These are phyloP conservation scores for Characodon lateralis DNA, from an alignment of 2,797 vertebrate species.

Conservation along the genomic window DNA sequence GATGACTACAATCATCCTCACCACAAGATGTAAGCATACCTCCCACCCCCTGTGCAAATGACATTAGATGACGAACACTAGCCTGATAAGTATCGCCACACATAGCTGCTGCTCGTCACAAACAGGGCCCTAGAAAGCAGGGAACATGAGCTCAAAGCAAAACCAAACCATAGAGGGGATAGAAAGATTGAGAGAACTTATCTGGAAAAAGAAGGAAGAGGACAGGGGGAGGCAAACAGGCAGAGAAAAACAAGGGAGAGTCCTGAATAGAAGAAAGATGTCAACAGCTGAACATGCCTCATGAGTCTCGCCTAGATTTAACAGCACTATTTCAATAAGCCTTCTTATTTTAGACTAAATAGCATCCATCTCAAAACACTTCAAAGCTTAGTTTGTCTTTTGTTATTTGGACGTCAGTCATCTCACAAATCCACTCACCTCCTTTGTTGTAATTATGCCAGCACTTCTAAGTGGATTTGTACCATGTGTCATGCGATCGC, in stretches of 20 bases:
- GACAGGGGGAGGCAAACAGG: conserved; percentile 35
- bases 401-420: conserved; percentile 40
- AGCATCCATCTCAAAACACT: conserved; percentile 35
- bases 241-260: conserved; percentile 36
- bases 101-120: conserved; percentile 12
- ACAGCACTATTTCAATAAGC: conserved; percentile 73
- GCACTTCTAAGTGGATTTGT: conserved; percentile 6
- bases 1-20: conserved; percentile 43
- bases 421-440: conserved; percentile 25
- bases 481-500: conserved; percentile 1
- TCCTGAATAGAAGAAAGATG: conserved; percentile 49
- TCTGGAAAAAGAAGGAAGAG: conserved; percentile 18
- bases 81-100: conserved; percentile 49
- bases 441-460: conserved; percentile 3
- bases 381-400: conserved; percentile 42
- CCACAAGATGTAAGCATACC: conserved; percentile 49
- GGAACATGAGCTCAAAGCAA: conserved; percentile 26
- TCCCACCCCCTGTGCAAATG: conserved; percentile 36
- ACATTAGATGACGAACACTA: conserved; percentile 50
- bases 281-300: conserved; percentile 76
- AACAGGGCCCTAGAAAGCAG: conserved; percentile 11
- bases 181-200: conserved; percentile 14
- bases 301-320: conserved; percentile 61
- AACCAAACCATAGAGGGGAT: conserved; percentile 22
- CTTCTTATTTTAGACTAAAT: conserved; percentile 66